Evolutionary conservation across 2,113 vertebrate genomes (phyloP), one percentile per base, ranked within the genome.

Genomic region (Orycteropus afer): DNA sequence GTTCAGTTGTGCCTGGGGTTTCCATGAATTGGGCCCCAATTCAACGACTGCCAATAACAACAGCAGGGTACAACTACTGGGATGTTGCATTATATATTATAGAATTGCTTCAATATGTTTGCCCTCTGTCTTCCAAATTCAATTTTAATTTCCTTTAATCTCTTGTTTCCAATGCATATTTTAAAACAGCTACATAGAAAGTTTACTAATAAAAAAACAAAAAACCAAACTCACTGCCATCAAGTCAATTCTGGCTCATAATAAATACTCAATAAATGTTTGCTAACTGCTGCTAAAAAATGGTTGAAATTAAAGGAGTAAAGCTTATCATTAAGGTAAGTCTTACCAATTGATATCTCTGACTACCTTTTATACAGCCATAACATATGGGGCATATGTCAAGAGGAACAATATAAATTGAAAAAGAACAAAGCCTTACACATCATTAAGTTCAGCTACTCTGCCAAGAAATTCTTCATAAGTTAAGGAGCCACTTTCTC

Each of bases 391-490:
- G 29, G 5, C 51, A 92, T 18, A 96, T 3, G 5, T 59, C 5
- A 93, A n/a, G 51, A 1, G 7, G 74, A 86, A 47, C 29, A 69
- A 25, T 89, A 96, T 23, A 51, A 96, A 93, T 94, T 67, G 77
- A 97, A 97, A 89, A 61, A 76, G 20, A 93, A 4, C 42, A 90
- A n/a, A 96, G 59, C 29, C 99, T 99, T 99, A 99, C 99, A 99
- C 98, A 51, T 99, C 99, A 93, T 99, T 99, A 37, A 99, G 99
- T 97, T 99, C 99, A 67, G 99, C 99, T 92, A 99, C 99, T 98
- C 99, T 98, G n/a, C 98, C 99, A 98, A 99, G 98, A 98, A 99
- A 99, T 97, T 99, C 99, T 97, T 99, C 99, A 27, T 99, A 99
- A 14, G 99, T 99, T 93, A 99, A 98, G 98, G 99, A 99, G 96